phyloP scores from a whole-genome alignment of 2,888 invertebrate species.

The Euphydryas editha region DNA sequence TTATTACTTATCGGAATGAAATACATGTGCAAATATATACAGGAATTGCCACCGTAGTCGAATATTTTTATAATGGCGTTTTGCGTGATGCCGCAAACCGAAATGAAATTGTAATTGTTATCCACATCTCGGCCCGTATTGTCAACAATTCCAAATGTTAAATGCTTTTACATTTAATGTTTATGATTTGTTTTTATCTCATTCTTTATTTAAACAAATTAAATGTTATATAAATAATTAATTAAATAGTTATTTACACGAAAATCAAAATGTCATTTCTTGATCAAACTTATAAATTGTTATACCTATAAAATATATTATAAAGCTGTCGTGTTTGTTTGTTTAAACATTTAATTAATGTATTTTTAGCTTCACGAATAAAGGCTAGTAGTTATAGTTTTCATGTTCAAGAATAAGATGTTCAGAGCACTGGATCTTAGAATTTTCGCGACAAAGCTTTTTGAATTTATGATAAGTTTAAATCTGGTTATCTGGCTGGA shows the following conservation, averaged over 20 bases:
- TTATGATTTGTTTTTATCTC: not conserved
- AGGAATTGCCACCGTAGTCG: conserved; percentile 47
- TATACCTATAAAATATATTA: no score
- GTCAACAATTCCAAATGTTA: conserved; percentile 25
- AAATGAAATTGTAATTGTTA: conserved; percentile 43
- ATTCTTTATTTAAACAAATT: not conserved
- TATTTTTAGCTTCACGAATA: not conserved
- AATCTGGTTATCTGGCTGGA: conserved; percentile 1
- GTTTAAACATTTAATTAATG: not conserved
- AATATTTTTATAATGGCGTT: conserved; percentile 36
- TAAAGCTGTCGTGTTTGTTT: no score
- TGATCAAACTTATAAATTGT: no score
- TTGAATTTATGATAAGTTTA: conserved; percentile 18
- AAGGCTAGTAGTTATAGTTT: not conserved
- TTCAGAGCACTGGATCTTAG: not conserved
- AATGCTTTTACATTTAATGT: conserved; percentile 24
- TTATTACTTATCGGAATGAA: conserved; percentile 56
- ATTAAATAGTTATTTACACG: no score
- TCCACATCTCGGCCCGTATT: conserved; percentile 25
- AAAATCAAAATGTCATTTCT: no score
- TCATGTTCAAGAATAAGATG: not conserved
- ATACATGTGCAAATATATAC: conserved; percentile 55
- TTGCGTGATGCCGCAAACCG: conserved; percentile 40
- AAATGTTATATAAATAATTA: not conserved
- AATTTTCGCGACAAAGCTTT: conserved; percentile 4